These are phyloP conservation scores for Hestina assimilis DNA, from an alignment of 1,140 invertebrate genomes.

Conservation along the genomic window DNA sequence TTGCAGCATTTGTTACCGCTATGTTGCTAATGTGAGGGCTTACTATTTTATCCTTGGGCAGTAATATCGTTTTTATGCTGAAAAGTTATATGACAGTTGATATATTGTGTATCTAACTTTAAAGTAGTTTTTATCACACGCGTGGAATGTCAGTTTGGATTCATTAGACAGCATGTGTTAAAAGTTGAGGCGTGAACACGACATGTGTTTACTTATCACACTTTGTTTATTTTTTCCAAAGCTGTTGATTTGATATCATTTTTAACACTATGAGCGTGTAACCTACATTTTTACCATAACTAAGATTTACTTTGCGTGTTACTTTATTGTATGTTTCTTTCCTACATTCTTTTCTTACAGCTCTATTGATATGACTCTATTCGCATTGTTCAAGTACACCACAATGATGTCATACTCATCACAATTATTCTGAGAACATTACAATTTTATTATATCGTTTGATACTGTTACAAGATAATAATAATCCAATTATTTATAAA, in stretches of 20 bases:
- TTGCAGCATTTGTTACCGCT: conserved; percentile 15
- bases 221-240: too few species aligned
- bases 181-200: conserved; percentile 40
- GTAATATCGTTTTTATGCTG: not conserved
- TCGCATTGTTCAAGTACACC: conserved; percentile 35
- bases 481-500: too few species aligned
- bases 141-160: conserved; percentile 34
- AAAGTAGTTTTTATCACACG: conserved; percentile 28
- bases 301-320: not conserved
- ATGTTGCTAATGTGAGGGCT: not conserved
- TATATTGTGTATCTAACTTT: conserved; percentile 9
- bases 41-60: not conserved
- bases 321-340: not conserved
- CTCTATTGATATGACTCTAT: conserved; percentile 42
- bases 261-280: too few species aligned
- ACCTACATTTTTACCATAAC: conserved; percentile 3
- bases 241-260: too few species aligned
- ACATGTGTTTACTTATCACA: too few species aligned
- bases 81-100: conserved; percentile 1
- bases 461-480: not conserved
- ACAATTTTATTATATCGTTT: not conserved
- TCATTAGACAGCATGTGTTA: conserved; percentile 56
- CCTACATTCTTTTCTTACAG: not conserved
- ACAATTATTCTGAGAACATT: conserved; percentile 45
- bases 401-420: conserved; percentile 48